These are phyloP conservation scores for Tethea ocularis DNA, from an alignment of 2,888 invertebrate genomes.

Conservation along the genomic window DNA sequence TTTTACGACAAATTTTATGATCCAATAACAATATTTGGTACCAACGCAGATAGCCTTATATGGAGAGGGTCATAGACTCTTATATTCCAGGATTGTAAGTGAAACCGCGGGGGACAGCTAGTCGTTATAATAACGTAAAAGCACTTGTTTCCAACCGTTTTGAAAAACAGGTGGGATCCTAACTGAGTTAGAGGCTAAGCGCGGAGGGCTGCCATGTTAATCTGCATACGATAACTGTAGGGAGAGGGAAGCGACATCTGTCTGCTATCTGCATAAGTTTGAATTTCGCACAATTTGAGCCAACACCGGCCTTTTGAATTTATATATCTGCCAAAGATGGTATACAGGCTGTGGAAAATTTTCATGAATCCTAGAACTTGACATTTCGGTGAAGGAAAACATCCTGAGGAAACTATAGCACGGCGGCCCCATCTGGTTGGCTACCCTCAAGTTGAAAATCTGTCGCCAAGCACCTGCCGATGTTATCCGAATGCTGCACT, in stretches of 20 bases:
- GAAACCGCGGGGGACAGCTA: too few species aligned
- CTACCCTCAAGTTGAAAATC: too few species aligned
- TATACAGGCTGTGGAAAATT: slow-evolving; percentile 29
- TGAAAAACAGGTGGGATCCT: slow-evolving; percentile 49
- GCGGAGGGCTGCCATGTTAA: slow-evolving; percentile 61
- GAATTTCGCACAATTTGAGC: slow-evolving; percentile 73
- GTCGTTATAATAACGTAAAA: background rate
- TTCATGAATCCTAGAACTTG: background rate
- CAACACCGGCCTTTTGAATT: slow-evolving; percentile 66
- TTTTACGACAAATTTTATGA: too few species aligned
- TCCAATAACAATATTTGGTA: too few species aligned
- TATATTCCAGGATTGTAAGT: too few species aligned
- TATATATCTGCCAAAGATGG: slow-evolving; percentile 43
- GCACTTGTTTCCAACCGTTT: slow-evolving; percentile 18
- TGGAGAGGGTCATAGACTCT: too few species aligned
- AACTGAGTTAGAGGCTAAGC: slow-evolving; percentile 53
- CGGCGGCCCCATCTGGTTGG: too few species aligned
- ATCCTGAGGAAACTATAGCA: too few species aligned
- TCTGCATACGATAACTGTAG: slow-evolving; percentile 79
- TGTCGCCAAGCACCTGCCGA: too few species aligned
- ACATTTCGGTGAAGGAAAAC: too few species aligned
- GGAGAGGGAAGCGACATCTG: slow-evolving; percentile 70
- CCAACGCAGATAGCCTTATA: too few species aligned
- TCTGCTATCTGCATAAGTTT: slow-evolving; percentile 75
- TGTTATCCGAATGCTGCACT: too few species aligned